Evolutionary conservation across 1,140 invertebrate genomes (phyloP).

Genomic region (Papilio glaucus): DNA sequence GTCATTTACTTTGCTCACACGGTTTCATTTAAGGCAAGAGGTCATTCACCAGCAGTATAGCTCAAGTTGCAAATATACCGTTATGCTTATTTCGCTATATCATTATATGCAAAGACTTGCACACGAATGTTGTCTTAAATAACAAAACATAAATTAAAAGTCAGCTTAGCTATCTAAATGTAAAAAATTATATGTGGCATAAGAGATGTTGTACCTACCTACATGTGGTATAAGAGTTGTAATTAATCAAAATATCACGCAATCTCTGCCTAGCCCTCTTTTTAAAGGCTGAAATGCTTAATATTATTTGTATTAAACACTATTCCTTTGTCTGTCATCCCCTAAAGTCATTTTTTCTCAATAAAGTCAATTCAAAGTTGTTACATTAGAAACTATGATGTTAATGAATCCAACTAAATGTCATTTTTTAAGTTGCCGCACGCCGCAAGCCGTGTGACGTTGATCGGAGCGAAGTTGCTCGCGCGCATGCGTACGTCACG

Average conservation of each 20-base stretch:
- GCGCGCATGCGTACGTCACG: slow-evolving; percentile 75
- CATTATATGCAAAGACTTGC: slow-evolving; percentile 20
- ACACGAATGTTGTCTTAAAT: neutral
- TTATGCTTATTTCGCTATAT: slow-evolving; percentile 48
- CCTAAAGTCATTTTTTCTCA: neutral
- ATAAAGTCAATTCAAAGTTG: neutral
- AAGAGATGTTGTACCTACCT: neutral
- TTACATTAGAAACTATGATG: neutral
- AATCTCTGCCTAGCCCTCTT: neutral
- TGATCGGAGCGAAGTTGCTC: slow-evolving; percentile 66
- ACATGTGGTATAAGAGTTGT: neutral
- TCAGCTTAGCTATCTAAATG: neutral
- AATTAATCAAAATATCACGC: neutral
- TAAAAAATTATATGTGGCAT: neutral
- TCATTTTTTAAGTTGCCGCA: slow-evolving; percentile 21
- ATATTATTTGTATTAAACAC: neutral
- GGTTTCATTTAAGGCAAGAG: slow-evolving; percentile 39
- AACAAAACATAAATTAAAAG: neutral
- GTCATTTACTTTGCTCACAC: slow-evolving; percentile 1
- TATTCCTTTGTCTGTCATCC: neutral
- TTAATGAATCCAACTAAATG: slow-evolving; percentile 28
- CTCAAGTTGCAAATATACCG: slow-evolving; percentile 69
- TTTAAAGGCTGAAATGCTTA: neutral
- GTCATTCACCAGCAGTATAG: slow-evolving; percentile 70
- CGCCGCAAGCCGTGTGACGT: slow-evolving; percentile 40